phyloP scores from a whole-genome alignment of 2,888 invertebrate species.

The Pyralis farinalis region DNA sequence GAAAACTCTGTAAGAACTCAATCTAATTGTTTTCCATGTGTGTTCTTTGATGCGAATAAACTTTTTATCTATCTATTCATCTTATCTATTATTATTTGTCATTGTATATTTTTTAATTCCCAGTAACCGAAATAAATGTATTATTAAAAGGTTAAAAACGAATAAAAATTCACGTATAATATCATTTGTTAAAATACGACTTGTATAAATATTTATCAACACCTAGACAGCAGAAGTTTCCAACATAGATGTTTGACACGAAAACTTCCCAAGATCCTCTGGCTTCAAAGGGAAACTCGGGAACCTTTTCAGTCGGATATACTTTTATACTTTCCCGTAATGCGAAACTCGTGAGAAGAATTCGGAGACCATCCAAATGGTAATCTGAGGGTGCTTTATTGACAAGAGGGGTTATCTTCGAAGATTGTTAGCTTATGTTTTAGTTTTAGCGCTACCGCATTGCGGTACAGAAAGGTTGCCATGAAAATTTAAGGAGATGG shows the following conservation, averaged over 20 bases:
- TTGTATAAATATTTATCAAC: constrained; percentile 19
- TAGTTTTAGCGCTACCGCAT: constrained; percentile 14
- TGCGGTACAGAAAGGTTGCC: constrained; percentile 1
- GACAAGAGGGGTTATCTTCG: constrained; percentile 17
- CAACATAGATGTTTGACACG: constrained; percentile 16
- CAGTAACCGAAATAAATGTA: too few species aligned
- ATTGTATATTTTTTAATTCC: too few species aligned
- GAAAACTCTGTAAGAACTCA: too few species aligned
- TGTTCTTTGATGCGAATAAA: too few species aligned
- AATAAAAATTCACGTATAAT: too few species aligned
- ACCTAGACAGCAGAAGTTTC: constrained; percentile 15
- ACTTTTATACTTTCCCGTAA: constrained; percentile 19
- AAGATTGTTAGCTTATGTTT: constrained; percentile 15
- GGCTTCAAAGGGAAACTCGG: constrained; percentile 20
- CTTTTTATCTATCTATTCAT: too few species aligned
- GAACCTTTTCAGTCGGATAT: constrained; percentile 10
- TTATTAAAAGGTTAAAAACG: too few species aligned
- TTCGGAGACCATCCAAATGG: constrained; percentile 20
- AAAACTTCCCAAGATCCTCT: constrained; percentile 15
- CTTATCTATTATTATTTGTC: too few species aligned
- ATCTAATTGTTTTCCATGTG: too few species aligned
- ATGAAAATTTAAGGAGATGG: not conserved
- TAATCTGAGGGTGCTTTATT: constrained; percentile 13
- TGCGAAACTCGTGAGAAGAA: constrained; percentile 32
- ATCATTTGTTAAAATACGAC: constrained; percentile 7